A percentile compares a stretch with the other conserved stretches of the same genome.
These are phyloP conservation scores for Chinchilla lanigera DNA, from an alignment of 2,113 vertebrate species.

Conservation along the genomic window DNA sequence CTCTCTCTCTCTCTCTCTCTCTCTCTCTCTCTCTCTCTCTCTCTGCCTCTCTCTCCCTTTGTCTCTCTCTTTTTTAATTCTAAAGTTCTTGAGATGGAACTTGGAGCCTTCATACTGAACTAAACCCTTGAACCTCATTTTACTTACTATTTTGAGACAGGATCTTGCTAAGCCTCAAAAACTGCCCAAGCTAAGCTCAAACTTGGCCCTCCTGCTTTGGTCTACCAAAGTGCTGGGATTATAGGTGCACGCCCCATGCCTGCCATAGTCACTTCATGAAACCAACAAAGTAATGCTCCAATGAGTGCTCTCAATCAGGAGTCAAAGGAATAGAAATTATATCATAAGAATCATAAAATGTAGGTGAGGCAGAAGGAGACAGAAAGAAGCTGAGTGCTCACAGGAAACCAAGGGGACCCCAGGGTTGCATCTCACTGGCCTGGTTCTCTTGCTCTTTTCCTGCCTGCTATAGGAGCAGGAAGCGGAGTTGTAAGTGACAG, in stretches of 20 bases:
- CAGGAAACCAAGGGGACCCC: background rate
- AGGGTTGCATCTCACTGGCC: background rate
- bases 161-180: background rate
- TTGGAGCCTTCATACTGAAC: background rate
- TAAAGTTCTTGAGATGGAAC: background rate
- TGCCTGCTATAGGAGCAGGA: background rate
- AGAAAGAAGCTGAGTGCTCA: background rate
- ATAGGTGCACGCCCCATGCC: background rate
- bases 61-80: background rate
- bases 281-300: background rate
- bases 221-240: background rate
- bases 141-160: background rate
- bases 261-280: background rate
- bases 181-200: background rate
- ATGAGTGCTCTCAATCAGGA: background rate
- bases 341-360: background rate
- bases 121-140: background rate
- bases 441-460: background rate
- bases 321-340: background rate
- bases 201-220: background rate
- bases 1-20: background rate
- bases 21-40: too few species aligned
- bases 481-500: background rate
- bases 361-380: background rate
- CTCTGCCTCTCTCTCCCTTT: too few species aligned